Base-by-base conservation (phyloP, 1,140 invertebrate species). In the Lasaia peninsularis region DNA sequence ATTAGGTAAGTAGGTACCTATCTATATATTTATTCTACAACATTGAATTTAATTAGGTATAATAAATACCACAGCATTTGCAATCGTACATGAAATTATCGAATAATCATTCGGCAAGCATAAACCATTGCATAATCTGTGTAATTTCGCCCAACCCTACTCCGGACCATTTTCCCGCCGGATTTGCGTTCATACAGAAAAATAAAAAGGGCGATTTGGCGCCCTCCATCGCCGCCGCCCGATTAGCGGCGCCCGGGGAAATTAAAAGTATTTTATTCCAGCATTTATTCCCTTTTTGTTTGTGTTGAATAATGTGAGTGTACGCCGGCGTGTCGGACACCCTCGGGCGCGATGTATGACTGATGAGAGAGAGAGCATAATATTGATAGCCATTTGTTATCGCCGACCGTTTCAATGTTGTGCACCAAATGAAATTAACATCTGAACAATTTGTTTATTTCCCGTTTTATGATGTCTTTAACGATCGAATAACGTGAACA, bases 241-340 rank as follows among this genome's bases (percentile, higher is more conserved):
- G 82, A 88, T 88, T 88, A 88, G 82, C 81, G 80, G 77, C 80
- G 82, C 80, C 82, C 76, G 78, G 85, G 85, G 85, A 88, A 88
- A 88, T 88, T 88, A 88, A 88, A 88, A 88, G 82, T 85, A 86
- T 86, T 88, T 86, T 86, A 84, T 85, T 84, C 78, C 69, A 80
- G 68, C 80, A 85, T 85, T 85, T 78, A 85, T 87, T 85, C 80
- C 81, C 79, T 75, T 82, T 84, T 82, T 85, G 79, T 87, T 85
- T 84, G 73, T 64, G 71, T 74, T 78, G 78, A 82, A 77, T 84
- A 77, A 80, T 73, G 67, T 53, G 68, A 71, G 67, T 72, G 75
- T 60, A 58, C 60, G 56, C 65, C 62, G 71, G 54, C 64, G 24
- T 69, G 68, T 67, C 57, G 56, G 58, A 62, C 66, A 66, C 67